phyloP scores from a whole-genome alignment of 2,113 vertebrate genomes.

The Tenebrosternarchus preto region DNA sequence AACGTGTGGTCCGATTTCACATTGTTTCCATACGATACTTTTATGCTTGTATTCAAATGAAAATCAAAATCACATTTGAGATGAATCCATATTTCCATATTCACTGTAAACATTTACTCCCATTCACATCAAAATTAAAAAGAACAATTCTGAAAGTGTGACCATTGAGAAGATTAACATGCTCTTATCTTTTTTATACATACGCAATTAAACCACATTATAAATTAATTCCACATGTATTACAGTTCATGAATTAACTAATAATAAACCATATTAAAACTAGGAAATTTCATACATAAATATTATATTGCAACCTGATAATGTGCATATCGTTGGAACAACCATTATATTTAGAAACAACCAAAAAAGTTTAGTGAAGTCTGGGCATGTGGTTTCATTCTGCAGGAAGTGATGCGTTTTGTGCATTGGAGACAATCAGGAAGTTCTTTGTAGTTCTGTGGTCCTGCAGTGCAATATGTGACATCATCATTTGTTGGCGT shows the following conservation, averaged over 20 bases:
- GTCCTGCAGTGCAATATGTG: constrained; percentile 44
- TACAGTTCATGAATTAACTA: constrained; percentile 71
- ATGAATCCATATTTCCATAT: constrained; percentile 56
- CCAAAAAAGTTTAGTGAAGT: constrained; percentile 34
- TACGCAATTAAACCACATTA: constrained; percentile 69
- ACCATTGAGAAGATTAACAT: constrained; percentile 70
- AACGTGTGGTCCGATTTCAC: constrained; percentile 19
- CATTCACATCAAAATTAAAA: constrained; percentile 59
- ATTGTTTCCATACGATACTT: constrained; percentile 40
- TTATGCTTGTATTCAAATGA: constrained; percentile 54
- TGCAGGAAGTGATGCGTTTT: constrained; percentile 47
- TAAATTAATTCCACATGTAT: constrained; percentile 70
- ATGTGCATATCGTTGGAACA: constrained; percentile 75
- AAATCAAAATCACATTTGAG: constrained; percentile 53
- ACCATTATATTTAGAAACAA: constrained; percentile 51
- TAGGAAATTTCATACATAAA: constrained; percentile 69
- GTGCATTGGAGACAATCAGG: constrained; percentile 45
- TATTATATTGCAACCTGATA: constrained; percentile 82
- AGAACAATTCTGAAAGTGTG: constrained; percentile 53
- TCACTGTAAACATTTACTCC: constrained; percentile 58
- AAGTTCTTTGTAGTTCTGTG: constrained; percentile 32
- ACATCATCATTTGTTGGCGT: constrained; percentile 55
- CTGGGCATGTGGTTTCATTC: constrained; percentile 34
- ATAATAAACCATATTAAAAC: constrained; percentile 56
- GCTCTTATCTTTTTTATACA: constrained; percentile 63